Conservation (phyloP, 1,140 invertebrate species). For the Halictus rubicundus region DNA sequence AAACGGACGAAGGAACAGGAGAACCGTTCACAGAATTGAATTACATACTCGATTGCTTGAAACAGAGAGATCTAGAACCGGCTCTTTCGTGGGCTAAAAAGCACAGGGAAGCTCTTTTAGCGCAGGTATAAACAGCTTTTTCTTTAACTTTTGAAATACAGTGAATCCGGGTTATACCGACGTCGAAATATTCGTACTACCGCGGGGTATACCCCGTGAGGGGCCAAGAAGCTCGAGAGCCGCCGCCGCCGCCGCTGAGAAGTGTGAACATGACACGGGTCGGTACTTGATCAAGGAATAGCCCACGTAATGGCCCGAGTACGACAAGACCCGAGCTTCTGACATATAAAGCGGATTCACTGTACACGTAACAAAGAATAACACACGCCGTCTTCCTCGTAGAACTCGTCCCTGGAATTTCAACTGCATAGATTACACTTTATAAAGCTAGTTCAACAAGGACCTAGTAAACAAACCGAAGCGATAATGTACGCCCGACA, state of each 20-base stretch:
- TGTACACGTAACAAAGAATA: neutral
- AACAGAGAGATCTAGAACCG: conserved; percentile 88
- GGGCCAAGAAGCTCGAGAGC: too few relatives aligned
- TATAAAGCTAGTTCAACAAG: conserved; percentile 86
- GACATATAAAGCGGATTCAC: too few relatives aligned
- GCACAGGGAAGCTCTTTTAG: conserved; percentile 83
- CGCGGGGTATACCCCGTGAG: too few relatives aligned
- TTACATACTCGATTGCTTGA: conserved; percentile 90
- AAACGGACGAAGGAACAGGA: conserved; percentile 86
- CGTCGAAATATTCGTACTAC: too few relatives aligned
- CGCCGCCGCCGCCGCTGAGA: too few relatives aligned
- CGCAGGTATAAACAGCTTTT: conserved; percentile 75
- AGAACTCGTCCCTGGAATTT: conserved; percentile 92
- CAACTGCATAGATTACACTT: conserved; percentile 90
- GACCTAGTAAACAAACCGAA: conserved; percentile 84
- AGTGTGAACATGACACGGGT: too few relatives aligned
- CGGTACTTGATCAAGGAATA: too few relatives aligned
- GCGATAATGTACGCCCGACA: conserved; percentile 93
- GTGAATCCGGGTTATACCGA: too few relatives aligned
- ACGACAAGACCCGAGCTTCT: too few relatives aligned
- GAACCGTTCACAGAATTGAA: conserved; percentile 93
- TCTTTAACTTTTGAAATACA: neutral
- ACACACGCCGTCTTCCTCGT: neutral
- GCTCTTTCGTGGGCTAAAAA: conserved; percentile 89
- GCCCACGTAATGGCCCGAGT: too few relatives aligned